A percentile compares a stretch with the other conserved stretches of the same genome.
Evolutionary conservation across 2,797 vertebrate genomes (phyloP).

Genomic region (Hydrolagus colliei): DNA sequence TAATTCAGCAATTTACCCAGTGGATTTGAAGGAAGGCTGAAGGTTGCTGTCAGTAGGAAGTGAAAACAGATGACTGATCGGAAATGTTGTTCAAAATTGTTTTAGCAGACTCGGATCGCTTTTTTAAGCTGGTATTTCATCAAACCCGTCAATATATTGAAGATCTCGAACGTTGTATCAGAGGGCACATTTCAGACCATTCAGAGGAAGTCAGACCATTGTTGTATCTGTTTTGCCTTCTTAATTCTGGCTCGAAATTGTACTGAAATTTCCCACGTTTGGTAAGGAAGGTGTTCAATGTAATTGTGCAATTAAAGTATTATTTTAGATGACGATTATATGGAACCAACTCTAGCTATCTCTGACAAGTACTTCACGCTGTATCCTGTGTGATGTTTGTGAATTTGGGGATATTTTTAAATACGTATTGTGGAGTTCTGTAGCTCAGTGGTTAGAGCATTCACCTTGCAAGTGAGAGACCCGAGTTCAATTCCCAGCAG

Average conservation of each 20-base stretch:
- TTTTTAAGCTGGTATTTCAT: background rate
- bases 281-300: background rate
- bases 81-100: background rate
- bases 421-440: background rate
- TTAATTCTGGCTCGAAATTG: background rate
- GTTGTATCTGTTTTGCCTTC: background rate
- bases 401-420: background rate
- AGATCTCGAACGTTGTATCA: background rate
- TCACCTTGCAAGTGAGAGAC: too few relatives aligned
- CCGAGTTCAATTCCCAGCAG: too few relatives aligned
- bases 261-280: conserved; percentile 1
- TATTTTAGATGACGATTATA: background rate
- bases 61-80: too few relatives aligned
- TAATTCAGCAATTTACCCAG: background rate
- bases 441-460: too few relatives aligned
- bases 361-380: background rate
- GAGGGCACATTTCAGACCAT: background rate
- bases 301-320: background rate
- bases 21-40: too few relatives aligned
- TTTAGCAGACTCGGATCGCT: background rate
- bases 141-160: background rate
- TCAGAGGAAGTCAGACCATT: background rate
- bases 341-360: too few relatives aligned
- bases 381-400: too few relatives aligned
- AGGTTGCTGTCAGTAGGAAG: background rate